Evolutionary conservation across 1,140 invertebrate genomes (phyloP).

Genomic region (Formica exsecta): DNA sequence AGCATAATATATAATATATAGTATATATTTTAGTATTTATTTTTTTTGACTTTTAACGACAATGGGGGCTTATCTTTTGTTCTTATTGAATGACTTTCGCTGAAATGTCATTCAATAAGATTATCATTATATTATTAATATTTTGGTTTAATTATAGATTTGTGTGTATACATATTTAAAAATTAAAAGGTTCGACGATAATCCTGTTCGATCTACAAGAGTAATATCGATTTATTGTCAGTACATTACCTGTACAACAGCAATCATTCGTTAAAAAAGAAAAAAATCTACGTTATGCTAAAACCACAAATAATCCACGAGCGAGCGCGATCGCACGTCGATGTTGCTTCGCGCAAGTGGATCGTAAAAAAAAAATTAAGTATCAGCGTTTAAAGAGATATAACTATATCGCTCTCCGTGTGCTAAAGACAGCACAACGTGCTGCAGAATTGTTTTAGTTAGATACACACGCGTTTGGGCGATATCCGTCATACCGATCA

Average conservation of each 20-base stretch:
- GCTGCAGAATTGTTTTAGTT: conserved; percentile 9
- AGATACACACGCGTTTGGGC: background rate
- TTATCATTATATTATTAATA: conserved; percentile 9
- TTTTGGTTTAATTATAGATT: background rate
- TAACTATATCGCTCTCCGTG: background rate
- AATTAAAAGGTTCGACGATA: background rate
- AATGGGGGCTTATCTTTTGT: background rate
- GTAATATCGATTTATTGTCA: background rate
- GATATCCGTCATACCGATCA: conserved; percentile 45
- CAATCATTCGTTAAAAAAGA: background rate
- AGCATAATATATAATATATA: background rate
- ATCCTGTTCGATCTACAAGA: background rate
- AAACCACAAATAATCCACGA: background rate
- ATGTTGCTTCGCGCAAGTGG: conserved; percentile 6
- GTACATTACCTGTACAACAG: background rate
- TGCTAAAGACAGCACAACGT: background rate
- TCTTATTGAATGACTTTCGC: background rate
- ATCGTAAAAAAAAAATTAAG: conserved; percentile 36
- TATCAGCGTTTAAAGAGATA: conserved; percentile 30
- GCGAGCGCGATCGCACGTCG: background rate
- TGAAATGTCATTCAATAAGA: background rate
- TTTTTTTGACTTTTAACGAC: too few relatives aligned
- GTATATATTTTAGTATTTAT: background rate
- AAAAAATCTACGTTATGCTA: background rate
- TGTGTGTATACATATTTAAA: background rate